Percentiles rank a stretch among this genome's conserved stretches.
Evolutionary conservation across 1,140 invertebrate genomes (phyloP).

Genomic region (Probaryconus sp.): DNA sequence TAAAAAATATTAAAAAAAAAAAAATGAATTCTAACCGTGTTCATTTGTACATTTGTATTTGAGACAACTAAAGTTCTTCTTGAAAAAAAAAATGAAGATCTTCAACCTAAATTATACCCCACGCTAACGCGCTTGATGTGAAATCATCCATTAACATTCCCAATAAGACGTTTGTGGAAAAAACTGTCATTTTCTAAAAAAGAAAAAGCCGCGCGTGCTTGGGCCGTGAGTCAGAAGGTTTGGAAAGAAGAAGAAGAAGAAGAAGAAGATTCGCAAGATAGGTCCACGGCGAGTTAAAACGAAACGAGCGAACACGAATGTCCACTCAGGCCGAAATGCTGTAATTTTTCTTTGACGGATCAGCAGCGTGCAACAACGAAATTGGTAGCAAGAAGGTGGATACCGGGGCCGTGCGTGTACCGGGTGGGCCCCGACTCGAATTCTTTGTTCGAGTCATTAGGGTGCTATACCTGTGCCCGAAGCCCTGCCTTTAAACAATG

Average conservation of each 20-base stretch:
- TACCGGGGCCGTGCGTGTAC: constrained; percentile 25
- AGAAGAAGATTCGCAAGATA: constrained; percentile 45
- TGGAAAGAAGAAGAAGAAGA: neutral
- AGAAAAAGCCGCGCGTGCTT: constrained; percentile 39
- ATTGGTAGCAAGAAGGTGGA: constrained; percentile 52
- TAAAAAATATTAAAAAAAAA: constrained; percentile 4
- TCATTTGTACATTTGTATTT: too few species aligned
- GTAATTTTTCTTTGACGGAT: constrained; percentile 60
- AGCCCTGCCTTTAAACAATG: constrained; percentile 71
- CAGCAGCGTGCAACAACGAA: constrained; percentile 37
- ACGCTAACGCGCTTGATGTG: constrained; percentile 7
- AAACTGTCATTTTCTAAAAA: constrained; percentile 27
- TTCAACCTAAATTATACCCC: too few species aligned
- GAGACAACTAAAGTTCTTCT: too few species aligned
- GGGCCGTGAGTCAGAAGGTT: constrained; percentile 39
- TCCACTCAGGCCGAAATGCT: constrained; percentile 50
- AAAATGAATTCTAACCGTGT: neutral
- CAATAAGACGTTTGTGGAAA: constrained; percentile 39
- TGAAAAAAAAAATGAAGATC: too few species aligned
- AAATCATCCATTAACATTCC: constrained; percentile 8
- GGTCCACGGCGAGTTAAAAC: constrained; percentile 41
- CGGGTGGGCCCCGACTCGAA: constrained; percentile 58
- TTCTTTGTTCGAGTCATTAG: constrained; percentile 70
- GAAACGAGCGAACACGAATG: constrained; percentile 62
- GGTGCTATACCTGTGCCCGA: constrained; percentile 72